Percentiles rank a stretch among this genome's conserved stretches.
Evolutionary conservation across 2,888 invertebrate species (phyloP).

Genomic region (Perithous albicinctus): DNA sequence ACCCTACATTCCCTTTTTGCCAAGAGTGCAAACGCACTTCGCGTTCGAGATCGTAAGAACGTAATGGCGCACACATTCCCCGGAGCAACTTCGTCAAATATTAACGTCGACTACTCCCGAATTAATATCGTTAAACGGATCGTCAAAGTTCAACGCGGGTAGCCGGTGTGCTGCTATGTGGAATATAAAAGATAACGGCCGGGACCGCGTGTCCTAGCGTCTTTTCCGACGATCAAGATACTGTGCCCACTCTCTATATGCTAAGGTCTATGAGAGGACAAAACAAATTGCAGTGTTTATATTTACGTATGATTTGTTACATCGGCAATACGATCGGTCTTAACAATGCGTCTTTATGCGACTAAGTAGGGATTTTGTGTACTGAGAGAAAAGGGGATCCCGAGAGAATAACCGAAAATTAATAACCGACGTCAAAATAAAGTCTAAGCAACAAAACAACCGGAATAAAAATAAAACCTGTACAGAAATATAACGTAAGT

Average conservation of each 20-base stretch:
- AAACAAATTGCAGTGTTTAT: background rate
- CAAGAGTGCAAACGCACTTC: slow-evolving; percentile 55
- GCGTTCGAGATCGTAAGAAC: slow-evolving; percentile 47
- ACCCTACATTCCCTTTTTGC: slow-evolving; percentile 32
- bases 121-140: slow-evolving; percentile 79
- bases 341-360: background rate
- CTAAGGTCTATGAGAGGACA: background rate
- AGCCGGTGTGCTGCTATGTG: slow-evolving; percentile 1
- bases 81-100: slow-evolving; percentile 75
- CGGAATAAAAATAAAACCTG: too few species aligned
- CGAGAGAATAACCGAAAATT: too few species aligned
- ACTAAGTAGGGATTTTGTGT: too few species aligned
- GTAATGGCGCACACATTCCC: slow-evolving; percentile 76
- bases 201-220: background rate
- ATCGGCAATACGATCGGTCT: background rate
- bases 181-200: slow-evolving; percentile 44
- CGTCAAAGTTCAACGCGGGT: slow-evolving; percentile 46
- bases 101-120: slow-evolving; percentile 74
- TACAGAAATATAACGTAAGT: too few species aligned
- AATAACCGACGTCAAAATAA: too few species aligned
- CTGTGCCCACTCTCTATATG: background rate
- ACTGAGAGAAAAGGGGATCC: too few species aligned
- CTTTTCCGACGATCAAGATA: background rate
- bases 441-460: too few species aligned
- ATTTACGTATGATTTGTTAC: background rate